Conservation (phyloP, 1,140 invertebrate species). For the Drosophila aff. region DNA sequence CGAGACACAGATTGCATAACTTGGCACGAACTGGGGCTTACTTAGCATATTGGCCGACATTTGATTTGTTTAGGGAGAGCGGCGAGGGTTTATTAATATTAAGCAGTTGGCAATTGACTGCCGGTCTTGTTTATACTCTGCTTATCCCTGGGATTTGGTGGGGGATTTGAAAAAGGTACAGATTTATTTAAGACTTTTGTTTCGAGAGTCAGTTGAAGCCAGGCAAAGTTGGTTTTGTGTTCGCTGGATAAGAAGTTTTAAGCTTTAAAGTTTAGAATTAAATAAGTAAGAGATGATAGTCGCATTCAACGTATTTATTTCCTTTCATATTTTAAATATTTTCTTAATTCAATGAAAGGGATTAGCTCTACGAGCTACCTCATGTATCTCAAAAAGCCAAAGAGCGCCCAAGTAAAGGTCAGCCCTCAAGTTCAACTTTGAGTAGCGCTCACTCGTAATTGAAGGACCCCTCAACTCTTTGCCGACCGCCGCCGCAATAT, state of each 20-base stretch:
- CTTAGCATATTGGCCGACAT: slow-evolving; percentile 38
- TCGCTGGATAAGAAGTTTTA: background rate
- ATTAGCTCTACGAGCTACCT: background rate
- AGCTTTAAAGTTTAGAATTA: background rate
- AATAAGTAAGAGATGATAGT: background rate
- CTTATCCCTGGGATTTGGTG: background rate
- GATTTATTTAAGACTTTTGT: slow-evolving; percentile 30
- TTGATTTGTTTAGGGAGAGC: background rate
- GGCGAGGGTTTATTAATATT: slow-evolving; percentile 31
- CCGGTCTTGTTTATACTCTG: slow-evolving; percentile 10
- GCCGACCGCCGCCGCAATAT: slow-evolving; percentile 23
- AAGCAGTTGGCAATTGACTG: slow-evolving; percentile 36
- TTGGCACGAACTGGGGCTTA: slow-evolving; percentile 47
- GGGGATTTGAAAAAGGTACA: slow-evolving; percentile 19
- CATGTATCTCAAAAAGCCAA: background rate
- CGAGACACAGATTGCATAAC: slow-evolving; percentile 36
- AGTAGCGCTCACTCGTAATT: slow-evolving; percentile 24
- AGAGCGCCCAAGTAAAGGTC: slow-evolving; percentile 7
- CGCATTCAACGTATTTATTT: background rate
- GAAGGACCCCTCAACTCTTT: slow-evolving; percentile 34
- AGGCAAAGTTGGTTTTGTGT: background rate
- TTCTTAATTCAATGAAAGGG: background rate
- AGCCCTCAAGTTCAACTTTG: slow-evolving; percentile 20
- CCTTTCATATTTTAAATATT: background rate
- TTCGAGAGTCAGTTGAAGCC: background rate